These are phyloP conservation scores for Philypnodon macrostomus DNA, from an alignment of 2,797 vertebrate genomes.

Conservation along the genomic window DNA sequence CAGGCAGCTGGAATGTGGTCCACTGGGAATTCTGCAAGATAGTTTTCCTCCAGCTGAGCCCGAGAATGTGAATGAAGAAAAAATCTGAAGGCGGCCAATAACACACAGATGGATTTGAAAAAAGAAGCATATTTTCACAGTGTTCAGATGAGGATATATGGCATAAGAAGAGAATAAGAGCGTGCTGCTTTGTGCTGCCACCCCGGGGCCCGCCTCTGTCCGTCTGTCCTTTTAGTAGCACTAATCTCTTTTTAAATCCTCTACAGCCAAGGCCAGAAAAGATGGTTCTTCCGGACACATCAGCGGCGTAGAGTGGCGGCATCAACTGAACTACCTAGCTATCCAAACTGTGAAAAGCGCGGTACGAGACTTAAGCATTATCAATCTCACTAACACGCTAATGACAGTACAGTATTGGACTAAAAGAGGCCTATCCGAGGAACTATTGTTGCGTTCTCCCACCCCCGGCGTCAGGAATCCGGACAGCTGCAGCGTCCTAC, in stretches of 20 bases:
- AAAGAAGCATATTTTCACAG: conserved; percentile 24
- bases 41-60: too few species aligned
- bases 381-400: conserved; percentile 42
- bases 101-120: conserved; percentile 18
- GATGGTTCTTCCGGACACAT: conserved; percentile 34
- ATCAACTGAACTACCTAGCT: conserved; percentile 19
- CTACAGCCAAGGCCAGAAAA: conserved; percentile 50
- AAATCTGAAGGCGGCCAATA: conserved; percentile 30
- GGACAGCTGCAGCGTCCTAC: conserved; percentile 56
- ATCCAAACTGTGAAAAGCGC: conserved; percentile 23
- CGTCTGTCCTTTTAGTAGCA: conserved; percentile 56
- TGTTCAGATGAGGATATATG: conserved; percentile 15
- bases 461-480: conserved; percentile 52
- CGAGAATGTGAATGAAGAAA: too few species aligned
- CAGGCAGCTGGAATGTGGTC: conserved; percentile 51
- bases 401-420: conserved; percentile 30
- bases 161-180: conserved; percentile 13
- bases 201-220: conserved; percentile 25
- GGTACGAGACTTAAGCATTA: conserved; percentile 10
- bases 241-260: conserved; percentile 70
- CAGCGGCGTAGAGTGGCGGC: conserved; percentile 17
- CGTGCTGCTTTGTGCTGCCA: conserved; percentile 20
- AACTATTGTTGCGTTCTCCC: conserved; percentile 24
- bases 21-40: conserved; percentile 37
- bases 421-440: conserved; percentile 29